Conservation (phyloP, 2,113 vertebrate species). For the Upupa epops region DNA sequence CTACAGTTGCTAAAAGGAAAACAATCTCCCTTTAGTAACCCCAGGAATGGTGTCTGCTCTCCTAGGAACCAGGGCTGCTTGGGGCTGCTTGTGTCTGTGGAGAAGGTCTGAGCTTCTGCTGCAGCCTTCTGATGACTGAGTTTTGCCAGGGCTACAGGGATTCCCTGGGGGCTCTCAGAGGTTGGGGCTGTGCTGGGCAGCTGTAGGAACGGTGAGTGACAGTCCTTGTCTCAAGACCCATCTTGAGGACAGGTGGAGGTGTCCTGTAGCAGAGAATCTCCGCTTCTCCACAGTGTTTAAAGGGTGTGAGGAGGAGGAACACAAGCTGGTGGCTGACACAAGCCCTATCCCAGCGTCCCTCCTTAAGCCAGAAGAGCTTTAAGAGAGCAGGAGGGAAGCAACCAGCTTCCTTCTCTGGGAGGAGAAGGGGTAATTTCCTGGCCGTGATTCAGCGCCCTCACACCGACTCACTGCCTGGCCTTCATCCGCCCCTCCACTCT, state of each 20-base stretch:
- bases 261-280: neutral
- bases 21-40: conserved; percentile 15
- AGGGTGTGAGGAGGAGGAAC: neutral
- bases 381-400: neutral
- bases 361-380: neutral
- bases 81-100: neutral
- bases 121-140: neutral
- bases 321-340: rapidly evolving
- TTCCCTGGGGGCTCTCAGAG: neutral
- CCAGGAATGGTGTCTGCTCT: neutral
- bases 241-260: neutral
- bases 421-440: conserved; percentile 22
- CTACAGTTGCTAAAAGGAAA: conserved; percentile 30
- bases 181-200: neutral
- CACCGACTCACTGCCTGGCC: neutral
- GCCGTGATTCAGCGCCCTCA: neutral
- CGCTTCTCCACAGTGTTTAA: neutral
- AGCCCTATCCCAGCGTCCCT: neutral
- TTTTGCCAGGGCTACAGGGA: neutral
- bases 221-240: neutral
- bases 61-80: neutral
- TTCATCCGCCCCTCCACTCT: neutral
- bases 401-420: neutral
- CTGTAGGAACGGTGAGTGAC: neutral
- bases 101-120: neutral